Evolutionary conservation across 2,888 invertebrate species (phyloP).

Genomic region (Craniophora ligustri): DNA sequence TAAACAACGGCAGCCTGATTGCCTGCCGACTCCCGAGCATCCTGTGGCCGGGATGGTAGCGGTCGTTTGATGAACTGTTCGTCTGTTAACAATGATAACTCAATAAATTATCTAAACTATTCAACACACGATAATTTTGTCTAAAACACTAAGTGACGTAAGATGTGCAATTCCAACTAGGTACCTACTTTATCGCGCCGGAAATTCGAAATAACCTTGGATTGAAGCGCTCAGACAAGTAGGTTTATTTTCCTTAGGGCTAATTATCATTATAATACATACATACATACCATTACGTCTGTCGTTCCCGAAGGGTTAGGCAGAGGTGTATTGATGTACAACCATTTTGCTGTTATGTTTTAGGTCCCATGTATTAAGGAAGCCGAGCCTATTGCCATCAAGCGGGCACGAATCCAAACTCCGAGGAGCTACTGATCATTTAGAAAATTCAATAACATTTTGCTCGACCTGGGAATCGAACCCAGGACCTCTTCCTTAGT

Average conservation of each 20-base stretch:
- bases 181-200: not conserved
- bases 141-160: not conserved
- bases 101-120: not conserved
- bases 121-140: not conserved
- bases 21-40: slow-evolving; percentile 53
- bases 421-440: no score
- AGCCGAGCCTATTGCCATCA: no score
- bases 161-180: not conserved
- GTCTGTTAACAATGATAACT: slow-evolving; percentile 48
- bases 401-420: no score
- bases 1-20: slow-evolving; percentile 61
- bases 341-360: no score
- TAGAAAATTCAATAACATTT: no score
- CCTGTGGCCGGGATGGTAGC: slow-evolving; percentile 29
- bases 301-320: no score
- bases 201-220: not conserved
- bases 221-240: not conserved
- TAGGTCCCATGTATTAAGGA: no score
- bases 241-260: not conserved
- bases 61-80: slow-evolving; percentile 59
- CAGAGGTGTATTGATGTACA: no score
- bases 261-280: no score
- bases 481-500: no score
- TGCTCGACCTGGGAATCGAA: no score
- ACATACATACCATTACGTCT: no score